Conservation (phyloP, 1,140 invertebrate genomes). For the Spodoptera litura region DNA sequence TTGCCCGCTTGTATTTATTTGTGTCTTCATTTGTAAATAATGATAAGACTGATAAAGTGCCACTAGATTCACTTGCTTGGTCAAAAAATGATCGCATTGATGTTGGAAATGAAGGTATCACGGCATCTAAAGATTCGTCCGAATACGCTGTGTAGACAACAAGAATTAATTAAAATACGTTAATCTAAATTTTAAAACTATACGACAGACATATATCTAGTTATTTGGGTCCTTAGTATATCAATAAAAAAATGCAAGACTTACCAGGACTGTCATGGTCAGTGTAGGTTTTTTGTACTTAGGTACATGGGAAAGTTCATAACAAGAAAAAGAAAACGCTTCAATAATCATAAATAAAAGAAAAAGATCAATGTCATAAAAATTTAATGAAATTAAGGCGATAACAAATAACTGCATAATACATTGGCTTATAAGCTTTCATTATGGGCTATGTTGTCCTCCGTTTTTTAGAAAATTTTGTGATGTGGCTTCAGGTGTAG, state of each 20-base stretch:
- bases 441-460: neutral
- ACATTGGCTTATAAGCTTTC: neutral
- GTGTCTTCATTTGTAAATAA: conserved; percentile 41
- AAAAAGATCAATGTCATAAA: neutral
- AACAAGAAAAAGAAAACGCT: too few relatives aligned
- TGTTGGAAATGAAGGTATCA: conserved; percentile 67
- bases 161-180: too few relatives aligned
- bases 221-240: too few relatives aligned
- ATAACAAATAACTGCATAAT: conserved; percentile 11
- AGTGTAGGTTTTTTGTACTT: too few relatives aligned
- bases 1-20: conserved; percentile 58
- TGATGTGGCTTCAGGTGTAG: conserved; percentile 23
- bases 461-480: conserved; percentile 2
- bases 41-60: conserved; percentile 45
- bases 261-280: too few relatives aligned
- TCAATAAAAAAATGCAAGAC: too few relatives aligned
- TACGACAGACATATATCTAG: too few relatives aligned
- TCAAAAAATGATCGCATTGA: conserved; percentile 57
- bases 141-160: conserved; percentile 58
- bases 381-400: conserved; percentile 8
- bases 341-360: neutral
- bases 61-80: neutral
- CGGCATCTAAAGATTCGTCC: conserved; percentile 61
- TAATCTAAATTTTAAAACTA: too few relatives aligned
- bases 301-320: too few relatives aligned